Conservation (phyloP, 2,797 vertebrate species). For the Podarcis siculus region DNA sequence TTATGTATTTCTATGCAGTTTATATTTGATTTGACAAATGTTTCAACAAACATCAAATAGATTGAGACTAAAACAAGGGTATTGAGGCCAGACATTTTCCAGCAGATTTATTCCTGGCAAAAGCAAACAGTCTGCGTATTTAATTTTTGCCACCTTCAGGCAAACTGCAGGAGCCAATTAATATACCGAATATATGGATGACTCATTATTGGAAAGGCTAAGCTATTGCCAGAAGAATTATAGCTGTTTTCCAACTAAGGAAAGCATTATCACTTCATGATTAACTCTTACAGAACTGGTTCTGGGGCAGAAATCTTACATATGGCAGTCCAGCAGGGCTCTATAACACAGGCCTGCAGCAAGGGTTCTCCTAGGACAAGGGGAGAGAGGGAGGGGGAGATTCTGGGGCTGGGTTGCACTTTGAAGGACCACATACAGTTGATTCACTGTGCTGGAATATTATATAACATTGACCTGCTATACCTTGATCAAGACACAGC, state of each 20-base stretch:
- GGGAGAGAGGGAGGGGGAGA: neutral
- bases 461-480: neutral
- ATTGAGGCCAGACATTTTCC: neutral
- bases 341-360: neutral
- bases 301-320: neutral
- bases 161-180: neutral
- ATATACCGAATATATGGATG: neutral
- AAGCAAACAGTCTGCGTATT: neutral
- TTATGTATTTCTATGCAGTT: too few species aligned
- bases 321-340: too few species aligned
- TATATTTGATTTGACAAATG: too few species aligned
- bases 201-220: neutral
- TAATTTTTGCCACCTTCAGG: neutral
- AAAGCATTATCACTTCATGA: neutral
- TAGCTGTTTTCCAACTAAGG: neutral
- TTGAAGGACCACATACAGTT: neutral
- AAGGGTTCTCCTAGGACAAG: neutral
- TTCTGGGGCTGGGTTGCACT: too few species aligned
- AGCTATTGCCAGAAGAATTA: conserved; percentile 12
- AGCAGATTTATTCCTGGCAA: neutral
- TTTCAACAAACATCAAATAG: too few species aligned
- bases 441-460: neutral
- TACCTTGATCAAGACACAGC: neutral
- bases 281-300: conserved; percentile 9
- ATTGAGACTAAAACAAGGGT: too few species aligned